Percentiles rank a stretch among this genome's conserved stretches.
These are phyloP conservation scores for Xestoiulus laeticollis DNA, from an alignment of 2,888 invertebrate species.

Conservation along the genomic window DNA sequence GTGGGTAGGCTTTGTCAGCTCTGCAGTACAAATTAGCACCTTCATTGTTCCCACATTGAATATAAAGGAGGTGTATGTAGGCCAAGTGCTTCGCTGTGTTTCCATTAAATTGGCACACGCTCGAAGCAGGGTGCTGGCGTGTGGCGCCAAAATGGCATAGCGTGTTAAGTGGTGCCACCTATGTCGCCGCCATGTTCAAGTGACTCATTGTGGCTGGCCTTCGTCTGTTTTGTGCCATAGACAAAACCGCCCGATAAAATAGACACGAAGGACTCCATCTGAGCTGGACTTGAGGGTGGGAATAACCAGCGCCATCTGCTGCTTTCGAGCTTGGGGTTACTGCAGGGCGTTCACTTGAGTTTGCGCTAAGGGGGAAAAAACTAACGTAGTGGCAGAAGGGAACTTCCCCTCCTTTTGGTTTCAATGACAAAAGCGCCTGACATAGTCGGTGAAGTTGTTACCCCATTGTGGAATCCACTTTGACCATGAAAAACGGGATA, in stretches of 20 bases:
- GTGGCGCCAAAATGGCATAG: not conserved
- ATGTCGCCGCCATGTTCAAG: not conserved
- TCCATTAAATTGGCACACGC: not conserved
- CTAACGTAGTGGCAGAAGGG: not conserved
- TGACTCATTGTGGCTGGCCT: constrained; percentile 1
- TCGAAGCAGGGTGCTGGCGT: not conserved
- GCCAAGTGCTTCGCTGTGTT: not conserved
- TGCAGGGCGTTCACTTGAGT: not conserved
- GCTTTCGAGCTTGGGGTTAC: not conserved
- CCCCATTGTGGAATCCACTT: not conserved
- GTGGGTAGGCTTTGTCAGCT: not conserved
- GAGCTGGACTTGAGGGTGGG: not conserved
- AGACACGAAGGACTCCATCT: not conserved
- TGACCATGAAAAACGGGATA: not conserved
- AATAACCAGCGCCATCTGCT: not conserved
- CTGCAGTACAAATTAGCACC: not conserved
- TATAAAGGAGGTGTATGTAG: not conserved
- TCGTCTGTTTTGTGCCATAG: not conserved
- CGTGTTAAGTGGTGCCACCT: not conserved
- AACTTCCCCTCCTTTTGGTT: not conserved
- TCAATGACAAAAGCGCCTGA: not conserved
- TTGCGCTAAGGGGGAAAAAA: not conserved
- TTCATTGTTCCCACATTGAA: not conserved
- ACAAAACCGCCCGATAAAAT: not conserved
- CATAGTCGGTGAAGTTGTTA: not conserved